Conservation (phyloP, 1,140 invertebrate genomes). For the Linepithema humile region DNA sequence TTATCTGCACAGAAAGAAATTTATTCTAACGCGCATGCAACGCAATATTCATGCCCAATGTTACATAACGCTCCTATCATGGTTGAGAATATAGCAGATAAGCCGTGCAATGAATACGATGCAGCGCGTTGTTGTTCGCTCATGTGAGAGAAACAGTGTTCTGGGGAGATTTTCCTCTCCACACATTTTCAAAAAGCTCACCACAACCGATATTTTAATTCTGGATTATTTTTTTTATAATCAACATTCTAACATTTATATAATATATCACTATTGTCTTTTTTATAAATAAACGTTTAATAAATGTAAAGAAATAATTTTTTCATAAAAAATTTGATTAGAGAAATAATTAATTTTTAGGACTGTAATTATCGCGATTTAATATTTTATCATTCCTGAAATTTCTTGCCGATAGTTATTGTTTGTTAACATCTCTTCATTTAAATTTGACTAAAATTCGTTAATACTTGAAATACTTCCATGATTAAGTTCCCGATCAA, state of each 20-base stretch:
- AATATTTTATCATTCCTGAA: neutral
- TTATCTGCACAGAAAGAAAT: neutral
- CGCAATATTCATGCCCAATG: slow-evolving; percentile 49
- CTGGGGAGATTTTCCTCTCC: neutral
- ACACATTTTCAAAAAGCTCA: neutral
- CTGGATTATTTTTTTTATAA: neutral
- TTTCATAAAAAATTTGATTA: neutral
- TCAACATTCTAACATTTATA: neutral
- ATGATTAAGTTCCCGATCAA: slow-evolving; percentile 28
- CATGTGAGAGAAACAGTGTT: slow-evolving; percentile 12
- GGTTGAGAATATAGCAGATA: slow-evolving; percentile 57
- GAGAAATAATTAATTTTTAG: neutral
- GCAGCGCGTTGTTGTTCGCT: neutral
- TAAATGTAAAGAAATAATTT: neutral
- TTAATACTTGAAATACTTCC: neutral
- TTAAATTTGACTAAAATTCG: neutral
- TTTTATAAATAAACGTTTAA: neutral
- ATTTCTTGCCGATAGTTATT: neutral
- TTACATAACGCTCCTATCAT: slow-evolving; percentile 35
- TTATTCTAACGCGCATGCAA: slow-evolving; percentile 20
- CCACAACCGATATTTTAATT: neutral
- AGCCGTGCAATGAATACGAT: slow-evolving; percentile 29
- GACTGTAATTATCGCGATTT: neutral
- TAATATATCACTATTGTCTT: neutral
- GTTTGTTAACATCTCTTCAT: neutral